Percentiles rank a stretch among this genome's conserved stretches.
phyloP scores from a whole-genome alignment of 2,113 vertebrate genomes.

The Puntigrus tetrazona region DNA sequence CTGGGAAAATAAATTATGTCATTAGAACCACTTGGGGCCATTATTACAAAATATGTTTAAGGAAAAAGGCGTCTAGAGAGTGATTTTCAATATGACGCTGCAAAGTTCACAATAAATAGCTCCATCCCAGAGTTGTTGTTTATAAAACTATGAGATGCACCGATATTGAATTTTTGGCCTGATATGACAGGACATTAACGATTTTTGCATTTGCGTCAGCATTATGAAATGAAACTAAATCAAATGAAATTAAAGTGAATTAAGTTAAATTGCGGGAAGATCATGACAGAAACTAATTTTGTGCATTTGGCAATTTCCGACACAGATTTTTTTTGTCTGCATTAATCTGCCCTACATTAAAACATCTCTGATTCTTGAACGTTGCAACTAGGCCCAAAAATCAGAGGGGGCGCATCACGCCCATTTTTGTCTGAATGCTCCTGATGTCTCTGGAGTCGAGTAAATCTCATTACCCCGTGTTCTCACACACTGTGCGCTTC shows the following conservation, averaged over 20 bases:
- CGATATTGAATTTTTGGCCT: not conserved
- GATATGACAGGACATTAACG: not conserved
- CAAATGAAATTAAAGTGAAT: not conserved
- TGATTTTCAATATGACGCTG: not conserved
- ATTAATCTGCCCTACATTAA: no score
- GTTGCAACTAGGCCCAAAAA: not conserved
- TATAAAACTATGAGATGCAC: not conserved
- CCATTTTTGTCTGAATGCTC: not conserved
- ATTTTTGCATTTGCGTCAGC: not conserved
- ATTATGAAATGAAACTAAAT: not conserved
- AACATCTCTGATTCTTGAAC: not conserved
- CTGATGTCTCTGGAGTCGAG: not conserved
- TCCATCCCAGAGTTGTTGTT: not conserved
- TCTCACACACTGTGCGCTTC: not conserved
- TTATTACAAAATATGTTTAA: not conserved
- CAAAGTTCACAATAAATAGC: not conserved
- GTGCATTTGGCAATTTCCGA: no score
- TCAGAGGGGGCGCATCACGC: not conserved
- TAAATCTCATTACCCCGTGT: not conserved
- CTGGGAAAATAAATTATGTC: not conserved
- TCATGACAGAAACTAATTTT: no score
- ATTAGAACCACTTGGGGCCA: not conserved
- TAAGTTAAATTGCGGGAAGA: no score
- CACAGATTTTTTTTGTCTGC: no score
- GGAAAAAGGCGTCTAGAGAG: not conserved